Conservation (phyloP, 1,140 invertebrate genomes). For the Micrasema minimum region DNA sequence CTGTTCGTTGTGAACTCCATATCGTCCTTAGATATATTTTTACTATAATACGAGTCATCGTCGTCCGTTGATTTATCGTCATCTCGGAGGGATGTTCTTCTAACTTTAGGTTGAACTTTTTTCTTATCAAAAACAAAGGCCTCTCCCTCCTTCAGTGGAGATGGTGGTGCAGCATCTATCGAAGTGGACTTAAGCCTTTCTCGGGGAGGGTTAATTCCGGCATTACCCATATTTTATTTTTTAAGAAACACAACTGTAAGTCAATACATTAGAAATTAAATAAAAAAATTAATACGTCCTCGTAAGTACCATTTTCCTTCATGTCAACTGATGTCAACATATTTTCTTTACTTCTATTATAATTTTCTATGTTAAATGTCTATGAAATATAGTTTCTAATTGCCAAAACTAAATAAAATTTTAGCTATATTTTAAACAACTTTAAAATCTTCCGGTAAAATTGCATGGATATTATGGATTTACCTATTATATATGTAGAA, state of each 20-base stretch:
- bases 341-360: conserved; percentile 8
- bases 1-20: conserved; percentile 63
- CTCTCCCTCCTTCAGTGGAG: conserved; percentile 80
- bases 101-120: conserved; percentile 59
- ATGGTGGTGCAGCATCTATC: conserved; percentile 72
- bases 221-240: conserved; percentile 74
- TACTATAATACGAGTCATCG: conserved; percentile 82
- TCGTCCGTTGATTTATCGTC: conserved; percentile 78
- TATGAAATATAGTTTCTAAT: too few relatives aligned
- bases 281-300: conserved; percentile 16
- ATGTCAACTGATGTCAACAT: conserved; percentile 32
- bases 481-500: too few relatives aligned
- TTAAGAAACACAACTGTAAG: conserved; percentile 27
- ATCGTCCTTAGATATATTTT: conserved; percentile 68
- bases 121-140: conserved; percentile 89
- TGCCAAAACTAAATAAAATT: too few relatives aligned
- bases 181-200: conserved; percentile 72
- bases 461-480: too few relatives aligned
- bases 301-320: conserved; percentile 12
- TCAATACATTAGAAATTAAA: conserved; percentile 32
- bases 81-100: conserved; percentile 54
- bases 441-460: too few relatives aligned
- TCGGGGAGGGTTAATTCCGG: conserved; percentile 74
- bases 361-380: conserved; percentile 17
- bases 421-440: too few relatives aligned